phyloP scores from a whole-genome alignment of 2,888 invertebrate genomes.

The Cantharis rufa region DNA sequence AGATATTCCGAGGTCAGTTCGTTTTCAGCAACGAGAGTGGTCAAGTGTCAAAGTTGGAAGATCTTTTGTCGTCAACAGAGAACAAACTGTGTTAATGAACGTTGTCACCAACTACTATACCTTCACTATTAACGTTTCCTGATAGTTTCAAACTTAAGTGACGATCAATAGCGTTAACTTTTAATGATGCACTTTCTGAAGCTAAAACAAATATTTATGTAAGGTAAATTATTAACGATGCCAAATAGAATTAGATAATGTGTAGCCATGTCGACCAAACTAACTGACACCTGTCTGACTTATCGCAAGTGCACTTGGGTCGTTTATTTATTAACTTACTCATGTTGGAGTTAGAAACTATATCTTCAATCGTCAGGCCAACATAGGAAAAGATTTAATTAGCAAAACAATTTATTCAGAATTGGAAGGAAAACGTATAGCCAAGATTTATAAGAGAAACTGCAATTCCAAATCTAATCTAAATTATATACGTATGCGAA shows the following conservation, averaged over 20 bases:
- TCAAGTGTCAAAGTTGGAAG: background rate
- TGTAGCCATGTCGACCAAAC: background rate
- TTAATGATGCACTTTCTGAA: background rate
- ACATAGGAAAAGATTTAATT: background rate
- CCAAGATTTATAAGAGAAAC: constrained; percentile 12
- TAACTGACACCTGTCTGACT: background rate
- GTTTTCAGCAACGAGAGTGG: background rate
- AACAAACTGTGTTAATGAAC: background rate
- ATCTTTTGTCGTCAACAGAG: background rate
- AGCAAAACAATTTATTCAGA: background rate
- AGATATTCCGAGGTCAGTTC: background rate
- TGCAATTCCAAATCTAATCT: constrained; percentile 20
- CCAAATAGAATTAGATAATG: background rate
- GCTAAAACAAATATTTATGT: background rate
- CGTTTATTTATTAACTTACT: background rate
- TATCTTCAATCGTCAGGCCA: background rate
- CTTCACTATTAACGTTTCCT: too few relatives aligned
- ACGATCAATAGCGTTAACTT: background rate
- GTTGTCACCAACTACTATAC: too few relatives aligned
- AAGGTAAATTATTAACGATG: background rate
- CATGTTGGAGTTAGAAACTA: background rate
- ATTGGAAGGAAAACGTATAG: background rate
- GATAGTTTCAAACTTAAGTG: background rate
- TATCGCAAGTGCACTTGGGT: background rate
- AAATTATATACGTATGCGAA: constrained; percentile 20